Evolutionary conservation across 2,797 vertebrate genomes (phyloP).

Genomic region (Spondyliosoma cantharus): DNA sequence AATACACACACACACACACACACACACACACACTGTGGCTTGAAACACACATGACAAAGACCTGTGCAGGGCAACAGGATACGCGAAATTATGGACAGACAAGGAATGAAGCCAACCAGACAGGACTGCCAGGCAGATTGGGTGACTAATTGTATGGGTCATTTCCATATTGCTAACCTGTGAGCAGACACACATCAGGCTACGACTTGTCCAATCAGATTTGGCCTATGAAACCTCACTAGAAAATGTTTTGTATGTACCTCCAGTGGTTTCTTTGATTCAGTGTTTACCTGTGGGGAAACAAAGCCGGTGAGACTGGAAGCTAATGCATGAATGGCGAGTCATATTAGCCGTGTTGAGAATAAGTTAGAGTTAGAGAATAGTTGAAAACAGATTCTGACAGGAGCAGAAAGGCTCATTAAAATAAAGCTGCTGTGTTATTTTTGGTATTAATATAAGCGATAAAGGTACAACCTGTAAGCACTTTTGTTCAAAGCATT

Average conservation of each 20-base stretch:
- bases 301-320: slow-evolving; percentile 23
- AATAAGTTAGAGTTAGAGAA: too few relatives aligned
- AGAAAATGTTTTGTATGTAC: slow-evolving; percentile 4
- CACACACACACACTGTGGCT: slow-evolving; percentile 6
- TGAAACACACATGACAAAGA: slow-evolving; percentile 44
- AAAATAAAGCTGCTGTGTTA: too few relatives aligned
- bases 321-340: not conserved
- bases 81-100: slow-evolving; percentile 43
- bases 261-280: slow-evolving; percentile 16
- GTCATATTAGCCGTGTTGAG: slow-evolving; percentile 3
- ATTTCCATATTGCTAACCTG: slow-evolving; percentile 54
- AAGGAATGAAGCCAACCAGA: slow-evolving; percentile 37
- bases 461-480: too few relatives aligned
- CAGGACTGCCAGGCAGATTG: slow-evolving; percentile 13
- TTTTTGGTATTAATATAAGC: too few relatives aligned
- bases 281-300: slow-evolving; percentile 44
- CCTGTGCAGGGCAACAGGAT: slow-evolving; percentile 33
- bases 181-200: slow-evolving; percentile 27
- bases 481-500: too few relatives aligned
- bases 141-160: slow-evolving; percentile 59
- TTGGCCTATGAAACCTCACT: slow-evolving; percentile 11
- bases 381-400: slow-evolving; percentile 11
- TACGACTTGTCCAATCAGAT: slow-evolving; percentile 25
- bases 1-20: slow-evolving; percentile 22
- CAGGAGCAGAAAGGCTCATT: not conserved